Conservation (phyloP, 2,797 vertebrate species). For the Botia almorhae region DNA sequence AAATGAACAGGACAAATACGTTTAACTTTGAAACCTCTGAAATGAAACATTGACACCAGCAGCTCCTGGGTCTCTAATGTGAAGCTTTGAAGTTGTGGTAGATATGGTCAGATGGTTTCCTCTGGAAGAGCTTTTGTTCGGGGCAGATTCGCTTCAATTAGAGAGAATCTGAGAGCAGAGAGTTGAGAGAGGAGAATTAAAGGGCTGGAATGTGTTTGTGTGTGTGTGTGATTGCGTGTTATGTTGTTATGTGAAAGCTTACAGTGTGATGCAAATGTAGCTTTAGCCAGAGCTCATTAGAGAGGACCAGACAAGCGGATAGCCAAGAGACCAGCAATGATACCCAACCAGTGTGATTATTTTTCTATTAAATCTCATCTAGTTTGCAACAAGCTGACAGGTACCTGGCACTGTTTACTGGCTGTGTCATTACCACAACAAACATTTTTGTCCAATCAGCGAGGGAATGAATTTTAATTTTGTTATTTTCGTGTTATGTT, state of each 20-base stretch:
- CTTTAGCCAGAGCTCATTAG: constrained; percentile 39
- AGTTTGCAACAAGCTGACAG: constrained; percentile 15
- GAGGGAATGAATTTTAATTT: no score
- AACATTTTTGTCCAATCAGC: no score
- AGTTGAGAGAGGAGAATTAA: constrained; percentile 10
- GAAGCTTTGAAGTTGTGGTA: neutral
- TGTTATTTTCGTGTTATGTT: neutral
- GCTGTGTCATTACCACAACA: no score
- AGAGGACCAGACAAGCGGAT: neutral
- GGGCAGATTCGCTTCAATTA: constrained; percentile 22
- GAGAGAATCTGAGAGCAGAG: neutral
- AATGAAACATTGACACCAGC: neutral
- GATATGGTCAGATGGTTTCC: neutral
- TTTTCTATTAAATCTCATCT: constrained; percentile 7
- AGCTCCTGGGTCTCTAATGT: neutral
- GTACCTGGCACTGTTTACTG: no score
- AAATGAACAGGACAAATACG: neutral
- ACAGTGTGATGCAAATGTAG: constrained; percentile 30
- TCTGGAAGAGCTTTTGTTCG: constrained; percentile 9
- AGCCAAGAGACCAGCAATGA: constrained; percentile 5
- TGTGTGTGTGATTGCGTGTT: neutral
- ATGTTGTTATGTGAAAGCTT: no score
- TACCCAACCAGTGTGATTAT: constrained; percentile 13
- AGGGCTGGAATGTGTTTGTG: neutral
- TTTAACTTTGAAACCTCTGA: neutral